Evolutionary conservation across 1,140 invertebrate genomes (phyloP).

Genomic region (Calephelis virginiensis): DNA sequence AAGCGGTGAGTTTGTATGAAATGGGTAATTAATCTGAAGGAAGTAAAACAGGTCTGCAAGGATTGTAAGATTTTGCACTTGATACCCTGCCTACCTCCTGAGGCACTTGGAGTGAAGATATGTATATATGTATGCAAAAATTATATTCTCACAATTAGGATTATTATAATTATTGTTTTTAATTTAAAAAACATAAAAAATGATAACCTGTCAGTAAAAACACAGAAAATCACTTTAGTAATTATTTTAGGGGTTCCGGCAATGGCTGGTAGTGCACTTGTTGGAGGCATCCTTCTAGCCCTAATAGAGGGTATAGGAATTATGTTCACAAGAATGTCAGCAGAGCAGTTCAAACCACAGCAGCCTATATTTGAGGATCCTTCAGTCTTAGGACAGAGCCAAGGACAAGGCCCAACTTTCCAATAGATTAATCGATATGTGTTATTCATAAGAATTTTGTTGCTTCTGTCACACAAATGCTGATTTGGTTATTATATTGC

Average conservation of each 20-base stretch:
- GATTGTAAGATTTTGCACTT: no score
- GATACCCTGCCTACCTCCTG: no score
- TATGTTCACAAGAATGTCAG: constrained; percentile 91
- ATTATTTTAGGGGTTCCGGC: constrained; percentile 82
- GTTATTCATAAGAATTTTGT: constrained; percentile 1
- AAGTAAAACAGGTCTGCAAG: no score
- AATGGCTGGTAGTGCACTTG: constrained; percentile 96
- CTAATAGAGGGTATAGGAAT: constrained; percentile 98
- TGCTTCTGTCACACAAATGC: neutral
- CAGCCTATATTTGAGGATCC: constrained; percentile 86
- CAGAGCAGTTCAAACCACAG: constrained; percentile 93
- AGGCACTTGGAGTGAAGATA: no score
- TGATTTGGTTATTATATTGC: neutral
- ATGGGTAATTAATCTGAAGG: no score
- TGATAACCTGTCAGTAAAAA: no score
- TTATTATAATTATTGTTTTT: no score
- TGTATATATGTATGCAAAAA: no score
- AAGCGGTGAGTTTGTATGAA: no score
- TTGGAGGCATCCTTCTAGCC: constrained; percentile 95
- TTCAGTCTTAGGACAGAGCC: constrained; percentile 79
- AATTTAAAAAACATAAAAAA: no score
- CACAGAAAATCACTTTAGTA: constrained; percentile 22
- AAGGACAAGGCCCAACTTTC: constrained; percentile 50
- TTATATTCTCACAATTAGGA: no score
- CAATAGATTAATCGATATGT: constrained; percentile 40